phyloP scores from a whole-genome alignment of 1,140 invertebrate species.

The Drosophila watanabei region DNA sequence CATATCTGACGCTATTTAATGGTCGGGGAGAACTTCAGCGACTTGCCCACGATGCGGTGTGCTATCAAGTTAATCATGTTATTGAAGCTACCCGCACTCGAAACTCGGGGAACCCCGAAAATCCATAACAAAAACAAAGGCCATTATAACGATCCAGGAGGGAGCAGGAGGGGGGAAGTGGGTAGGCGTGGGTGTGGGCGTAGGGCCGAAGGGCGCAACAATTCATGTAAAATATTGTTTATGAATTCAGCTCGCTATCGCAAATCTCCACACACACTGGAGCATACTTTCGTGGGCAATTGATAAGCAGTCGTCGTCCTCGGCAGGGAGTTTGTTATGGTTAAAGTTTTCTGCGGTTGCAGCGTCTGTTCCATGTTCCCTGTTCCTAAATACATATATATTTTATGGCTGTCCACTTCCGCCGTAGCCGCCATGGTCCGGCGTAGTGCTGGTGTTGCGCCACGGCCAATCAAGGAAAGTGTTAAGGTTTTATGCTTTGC shows the following conservation, averaged over 20 bases:
- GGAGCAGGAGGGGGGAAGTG: neutral
- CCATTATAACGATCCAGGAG: neutral
- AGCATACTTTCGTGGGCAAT: constrained; percentile 55
- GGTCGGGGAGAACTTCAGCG: neutral
- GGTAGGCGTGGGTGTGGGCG: constrained; percentile 8
- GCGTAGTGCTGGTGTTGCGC: neutral
- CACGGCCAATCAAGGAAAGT: constrained; percentile 59
- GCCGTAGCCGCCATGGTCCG: constrained; percentile 11
- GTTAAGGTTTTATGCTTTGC: constrained; percentile 58
- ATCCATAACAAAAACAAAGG: constrained; percentile 34
- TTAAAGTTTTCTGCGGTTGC: constrained; percentile 55
- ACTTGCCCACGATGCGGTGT: neutral
- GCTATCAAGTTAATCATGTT: constrained; percentile 26
- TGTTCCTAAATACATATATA: constrained; percentile 12
- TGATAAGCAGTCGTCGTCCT: constrained; percentile 59
- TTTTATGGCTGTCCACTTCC: constrained; percentile 73
- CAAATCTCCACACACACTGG: constrained; percentile 39
- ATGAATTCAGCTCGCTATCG: constrained; percentile 68
- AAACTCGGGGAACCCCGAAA: constrained; percentile 9
- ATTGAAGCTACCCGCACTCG: constrained; percentile 21
- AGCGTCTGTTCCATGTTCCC: constrained; percentile 5
- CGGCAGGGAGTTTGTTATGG: constrained; percentile 56
- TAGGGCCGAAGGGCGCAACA: constrained; percentile 50
- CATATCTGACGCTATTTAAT: neutral
- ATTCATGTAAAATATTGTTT: constrained; percentile 72